phyloP scores from a whole-genome alignment of 2,797 vertebrate genomes.

The Spheniscus humboldti region DNA sequence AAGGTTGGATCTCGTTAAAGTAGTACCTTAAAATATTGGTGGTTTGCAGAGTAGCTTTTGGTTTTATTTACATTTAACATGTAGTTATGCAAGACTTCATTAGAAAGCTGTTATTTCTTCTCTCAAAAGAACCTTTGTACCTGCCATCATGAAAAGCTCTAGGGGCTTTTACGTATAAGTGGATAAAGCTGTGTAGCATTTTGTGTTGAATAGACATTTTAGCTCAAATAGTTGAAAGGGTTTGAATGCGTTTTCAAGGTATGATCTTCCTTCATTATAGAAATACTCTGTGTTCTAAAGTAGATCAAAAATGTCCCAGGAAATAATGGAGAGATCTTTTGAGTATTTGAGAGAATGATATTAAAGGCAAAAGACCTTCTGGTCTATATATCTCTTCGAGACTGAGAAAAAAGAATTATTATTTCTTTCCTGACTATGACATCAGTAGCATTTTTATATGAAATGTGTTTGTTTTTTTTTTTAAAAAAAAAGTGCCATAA shows the following conservation, averaged over 20 bases:
- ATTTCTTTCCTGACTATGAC: neutral
- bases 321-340: neutral
- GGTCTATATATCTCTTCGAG: neutral
- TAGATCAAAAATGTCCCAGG: neutral
- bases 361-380: neutral
- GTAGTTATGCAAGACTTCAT: neutral
- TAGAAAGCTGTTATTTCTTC: neutral
- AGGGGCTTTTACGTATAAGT: neutral
- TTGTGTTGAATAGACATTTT: neutral
- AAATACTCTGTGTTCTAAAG: neutral
- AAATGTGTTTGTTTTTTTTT: neutral
- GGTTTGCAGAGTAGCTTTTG: neutral
- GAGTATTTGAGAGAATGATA: neutral
- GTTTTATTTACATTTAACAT: neutral
- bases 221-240: neutral
- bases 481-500: neutral
- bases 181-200: neutral
- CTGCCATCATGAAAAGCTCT: neutral
- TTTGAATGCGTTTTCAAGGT: neutral
- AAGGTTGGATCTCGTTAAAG: neutral
- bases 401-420: neutral
- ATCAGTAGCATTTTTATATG: neutral
- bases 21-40: neutral
- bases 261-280: neutral
- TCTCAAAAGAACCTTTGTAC: neutral